phyloP scores from a whole-genome alignment of 2,113 vertebrate species.

The Nanorana parkeri region DNA sequence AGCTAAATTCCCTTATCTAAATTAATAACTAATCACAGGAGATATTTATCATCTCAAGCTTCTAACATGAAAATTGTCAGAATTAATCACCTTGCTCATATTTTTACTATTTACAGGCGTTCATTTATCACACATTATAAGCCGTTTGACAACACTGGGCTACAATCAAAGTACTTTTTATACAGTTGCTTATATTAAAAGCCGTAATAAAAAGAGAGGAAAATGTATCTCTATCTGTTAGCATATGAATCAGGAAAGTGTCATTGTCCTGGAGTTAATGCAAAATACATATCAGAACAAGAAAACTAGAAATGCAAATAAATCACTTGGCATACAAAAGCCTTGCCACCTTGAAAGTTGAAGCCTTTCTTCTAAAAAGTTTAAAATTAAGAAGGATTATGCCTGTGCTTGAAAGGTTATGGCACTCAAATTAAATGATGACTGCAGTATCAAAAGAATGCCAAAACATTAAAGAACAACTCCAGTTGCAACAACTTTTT shows the following conservation, averaged over 20 bases:
- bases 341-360: slow-evolving; percentile 3
- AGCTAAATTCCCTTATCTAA: slow-evolving; percentile 76
- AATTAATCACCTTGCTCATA: slow-evolving; percentile 82
- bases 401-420: background rate
- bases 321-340: slow-evolving; percentile 18
- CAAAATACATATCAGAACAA: background rate
- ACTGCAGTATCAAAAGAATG: background rate
- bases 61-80: slow-evolving; percentile 83
- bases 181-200: slow-evolving; percentile 53
- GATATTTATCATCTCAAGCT: slow-evolving; percentile 82
- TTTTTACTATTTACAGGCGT: slow-evolving; percentile 72
- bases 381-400: slow-evolving; percentile 33
- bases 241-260: slow-evolving; percentile 15
- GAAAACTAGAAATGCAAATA: slow-evolving; percentile 32
- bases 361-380: slow-evolving; percentile 9
- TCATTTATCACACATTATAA: slow-evolving; percentile 75
- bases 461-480: background rate
- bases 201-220: slow-evolving; percentile 31
- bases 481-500: no score
- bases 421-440: slow-evolving; percentile 5
- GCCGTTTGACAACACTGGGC: slow-evolving; percentile 72
- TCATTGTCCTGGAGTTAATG: slow-evolving; percentile 6
- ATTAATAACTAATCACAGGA: slow-evolving; percentile 83
- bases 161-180: slow-evolving; percentile 61
- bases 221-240: slow-evolving; percentile 32